Conservation (phyloP, 2,888 invertebrate genomes). For the Leistus spinibarbis region DNA sequence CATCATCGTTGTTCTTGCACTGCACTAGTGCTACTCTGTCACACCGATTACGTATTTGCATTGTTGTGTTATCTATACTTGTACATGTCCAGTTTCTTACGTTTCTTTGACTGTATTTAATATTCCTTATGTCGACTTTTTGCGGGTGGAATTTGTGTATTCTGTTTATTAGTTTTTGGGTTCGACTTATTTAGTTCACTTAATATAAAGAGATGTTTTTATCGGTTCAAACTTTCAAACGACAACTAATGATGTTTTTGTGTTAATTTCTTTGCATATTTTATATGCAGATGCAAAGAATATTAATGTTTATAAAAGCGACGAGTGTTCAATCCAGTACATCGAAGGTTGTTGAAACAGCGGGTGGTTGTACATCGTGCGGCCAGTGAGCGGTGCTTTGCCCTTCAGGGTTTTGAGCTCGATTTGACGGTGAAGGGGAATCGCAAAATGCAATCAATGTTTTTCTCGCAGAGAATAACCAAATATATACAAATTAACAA, state of each 20-base stretch:
- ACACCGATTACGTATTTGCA: neutral
- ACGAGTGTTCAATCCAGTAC: neutral
- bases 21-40: neutral
- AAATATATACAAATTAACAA: neutral
- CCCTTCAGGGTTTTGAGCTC: neutral
- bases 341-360: neutral
- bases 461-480: neutral
- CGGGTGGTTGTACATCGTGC: constrained; percentile 9
- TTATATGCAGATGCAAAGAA: neutral
- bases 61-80: no score
- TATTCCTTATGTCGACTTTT: no score
- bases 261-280: neutral
- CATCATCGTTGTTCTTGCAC: neutral
- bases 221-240: neutral
- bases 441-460: neutral
- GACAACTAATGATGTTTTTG: neutral
- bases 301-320: neutral
- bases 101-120: no score
- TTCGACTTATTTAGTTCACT: no score
- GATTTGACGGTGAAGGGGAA: neutral
- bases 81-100: no score
- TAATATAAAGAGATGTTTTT: no score
- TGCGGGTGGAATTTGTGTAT: no score
- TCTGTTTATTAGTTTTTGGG: no score
- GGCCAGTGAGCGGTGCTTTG: constrained; percentile 5